Evolutionary conservation across 1,140 invertebrate species (phyloP).

Genomic region (Neuroterus valhalla): DNA sequence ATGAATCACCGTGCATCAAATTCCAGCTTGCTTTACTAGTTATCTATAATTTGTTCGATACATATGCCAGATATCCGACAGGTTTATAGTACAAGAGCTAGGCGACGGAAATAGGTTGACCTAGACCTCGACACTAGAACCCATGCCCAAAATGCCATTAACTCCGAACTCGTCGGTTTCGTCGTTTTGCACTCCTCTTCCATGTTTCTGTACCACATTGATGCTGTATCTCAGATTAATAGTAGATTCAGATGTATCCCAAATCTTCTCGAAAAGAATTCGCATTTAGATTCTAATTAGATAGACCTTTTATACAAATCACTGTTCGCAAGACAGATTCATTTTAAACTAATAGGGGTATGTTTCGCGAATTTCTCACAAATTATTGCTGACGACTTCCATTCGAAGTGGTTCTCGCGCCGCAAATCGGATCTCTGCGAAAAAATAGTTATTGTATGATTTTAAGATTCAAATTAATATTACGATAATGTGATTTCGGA

Average conservation of each 20-base stretch:
- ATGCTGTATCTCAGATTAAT: constrained; percentile 22
- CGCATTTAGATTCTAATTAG: too few relatives aligned
- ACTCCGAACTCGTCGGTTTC: constrained; percentile 1
- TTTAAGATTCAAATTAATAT: too few relatives aligned
- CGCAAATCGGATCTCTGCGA: too few relatives aligned
- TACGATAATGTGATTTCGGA: too few relatives aligned
- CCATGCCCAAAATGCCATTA: constrained; percentile 31
- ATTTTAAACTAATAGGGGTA: too few relatives aligned
- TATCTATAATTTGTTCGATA: constrained; percentile 33
- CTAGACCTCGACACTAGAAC: constrained; percentile 56
- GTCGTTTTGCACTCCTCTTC: constrained; percentile 11
- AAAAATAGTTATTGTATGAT: too few relatives aligned
- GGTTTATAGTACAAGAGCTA: constrained; percentile 45
- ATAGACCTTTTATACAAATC: too few relatives aligned
- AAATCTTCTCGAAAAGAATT: too few relatives aligned
- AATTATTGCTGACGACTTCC: too few relatives aligned
- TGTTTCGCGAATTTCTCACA: too few relatives aligned
- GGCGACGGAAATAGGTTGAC: constrained; percentile 64
- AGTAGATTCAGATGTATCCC: background rate
- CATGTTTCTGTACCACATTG: background rate
- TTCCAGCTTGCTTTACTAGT: constrained; percentile 1
- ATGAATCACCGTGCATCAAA: constrained; percentile 28
- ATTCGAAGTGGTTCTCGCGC: too few relatives aligned
- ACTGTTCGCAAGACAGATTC: too few relatives aligned
- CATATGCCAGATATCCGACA: constrained; percentile 37